phyloP scores from a whole-genome alignment of 2,113 vertebrate species.

The Herpetotheres cachinnans region DNA sequence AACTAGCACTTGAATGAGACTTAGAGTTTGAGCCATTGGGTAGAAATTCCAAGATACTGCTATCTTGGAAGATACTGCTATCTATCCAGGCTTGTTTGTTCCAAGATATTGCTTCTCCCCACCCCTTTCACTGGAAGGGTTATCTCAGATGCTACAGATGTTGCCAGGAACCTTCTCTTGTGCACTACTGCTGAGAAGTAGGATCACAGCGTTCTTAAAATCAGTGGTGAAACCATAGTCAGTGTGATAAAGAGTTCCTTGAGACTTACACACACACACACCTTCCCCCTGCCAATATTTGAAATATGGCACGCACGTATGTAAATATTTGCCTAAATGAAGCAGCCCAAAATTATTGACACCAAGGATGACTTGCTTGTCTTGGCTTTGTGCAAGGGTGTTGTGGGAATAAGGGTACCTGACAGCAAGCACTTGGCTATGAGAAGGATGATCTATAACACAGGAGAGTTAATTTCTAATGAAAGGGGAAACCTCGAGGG shows the following conservation, averaged over 20 bases:
- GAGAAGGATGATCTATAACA: not conserved
- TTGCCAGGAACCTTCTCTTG: not conserved
- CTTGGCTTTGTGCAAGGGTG: not conserved
- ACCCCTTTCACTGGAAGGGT: not conserved
- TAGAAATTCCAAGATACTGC: not conserved
- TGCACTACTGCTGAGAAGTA: not conserved
- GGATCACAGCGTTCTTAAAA: not conserved
- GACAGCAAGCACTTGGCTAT: not conserved
- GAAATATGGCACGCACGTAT: accelerated
- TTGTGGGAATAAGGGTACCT: not conserved
- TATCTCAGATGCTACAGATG: not conserved
- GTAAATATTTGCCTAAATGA: not conserved
- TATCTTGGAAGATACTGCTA: too few species aligned
- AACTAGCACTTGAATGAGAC: not conserved
- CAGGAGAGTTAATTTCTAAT: not conserved
- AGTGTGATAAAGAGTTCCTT: not conserved
- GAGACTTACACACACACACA: not conserved
- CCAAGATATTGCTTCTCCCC: not conserved
- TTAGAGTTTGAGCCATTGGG: not conserved
- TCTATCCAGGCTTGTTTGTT: not conserved
- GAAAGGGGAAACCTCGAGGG: not conserved
- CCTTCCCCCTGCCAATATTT: not conserved
- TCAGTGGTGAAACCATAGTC: not conserved
- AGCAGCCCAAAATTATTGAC: not conserved
- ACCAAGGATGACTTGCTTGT: not conserved